A percentile compares a stretch with the other conserved stretches of the same genome.
These are phyloP conservation scores for Neodiprion lecontei DNA, from an alignment of 1,140 invertebrate genomes.

Conservation along the genomic window DNA sequence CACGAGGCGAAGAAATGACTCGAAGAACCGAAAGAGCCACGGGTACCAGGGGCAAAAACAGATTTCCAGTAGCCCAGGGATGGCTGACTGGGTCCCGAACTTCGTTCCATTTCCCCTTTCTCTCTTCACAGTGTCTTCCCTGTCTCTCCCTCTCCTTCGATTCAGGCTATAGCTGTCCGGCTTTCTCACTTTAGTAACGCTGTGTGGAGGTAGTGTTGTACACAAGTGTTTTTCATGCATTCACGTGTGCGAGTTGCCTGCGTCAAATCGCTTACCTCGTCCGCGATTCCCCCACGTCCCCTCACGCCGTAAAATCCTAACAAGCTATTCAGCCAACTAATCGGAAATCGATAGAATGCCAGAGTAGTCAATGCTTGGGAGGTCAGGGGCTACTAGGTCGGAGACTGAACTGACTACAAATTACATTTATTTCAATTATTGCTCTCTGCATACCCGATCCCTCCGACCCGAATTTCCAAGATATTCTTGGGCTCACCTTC, in stretches of 20 bases:
- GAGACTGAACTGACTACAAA: no score
- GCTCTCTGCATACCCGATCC: no score
- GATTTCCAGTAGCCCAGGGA: not conserved
- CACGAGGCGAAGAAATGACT: not conserved
- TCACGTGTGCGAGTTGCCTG: not conserved
- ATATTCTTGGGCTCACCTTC: no score
- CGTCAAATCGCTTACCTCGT: conserved; percentile 1
- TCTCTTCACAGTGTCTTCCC: not conserved
- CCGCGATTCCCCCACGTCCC: not conserved
- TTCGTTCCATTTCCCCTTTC: not conserved
- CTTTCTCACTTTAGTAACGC: no score
- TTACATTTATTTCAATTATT: no score
- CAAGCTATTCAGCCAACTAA: conserved; percentile 3
- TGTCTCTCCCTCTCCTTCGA: no score
- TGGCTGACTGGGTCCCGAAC: not conserved
- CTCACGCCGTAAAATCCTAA: not conserved
- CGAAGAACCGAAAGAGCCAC: not conserved
- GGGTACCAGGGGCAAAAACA: not conserved
- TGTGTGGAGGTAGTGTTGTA: no score
- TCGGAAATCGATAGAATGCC: conserved; percentile 2
- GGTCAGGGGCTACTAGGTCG: no score
- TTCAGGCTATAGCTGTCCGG: no score
- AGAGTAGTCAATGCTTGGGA: not conserved
- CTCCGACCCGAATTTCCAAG: no score
- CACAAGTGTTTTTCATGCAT: no score